A percentile compares a stretch with the other conserved stretches of the same genome.
phyloP scores from a whole-genome alignment of 2,888 invertebrate species.

The Idaea aversata region DNA sequence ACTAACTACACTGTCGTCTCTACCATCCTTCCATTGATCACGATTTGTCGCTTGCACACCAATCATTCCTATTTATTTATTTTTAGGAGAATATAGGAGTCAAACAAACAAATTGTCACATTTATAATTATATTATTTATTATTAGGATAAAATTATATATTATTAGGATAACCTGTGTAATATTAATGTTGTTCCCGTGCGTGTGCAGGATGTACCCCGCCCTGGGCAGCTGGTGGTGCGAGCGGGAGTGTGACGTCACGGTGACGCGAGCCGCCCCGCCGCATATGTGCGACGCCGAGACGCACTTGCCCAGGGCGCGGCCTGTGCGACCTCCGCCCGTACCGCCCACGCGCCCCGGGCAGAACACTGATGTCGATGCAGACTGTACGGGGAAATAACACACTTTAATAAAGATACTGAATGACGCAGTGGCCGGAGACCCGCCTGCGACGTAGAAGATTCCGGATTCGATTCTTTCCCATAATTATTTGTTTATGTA shows the following conservation, averaged over 20 bases:
- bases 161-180: slow-evolving; percentile 46
- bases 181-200: slow-evolving; percentile 57
- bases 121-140: too few species aligned
- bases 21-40: too few species aligned
- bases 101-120: too few species aligned
- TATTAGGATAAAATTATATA: too few species aligned
- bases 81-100: too few species aligned
- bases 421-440: not conserved
- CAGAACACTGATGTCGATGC: slow-evolving; percentile 38
- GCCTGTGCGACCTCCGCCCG: slow-evolving; percentile 10
- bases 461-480: not conserved
- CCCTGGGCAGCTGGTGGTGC: slow-evolving; percentile 45
- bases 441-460: not conserved
- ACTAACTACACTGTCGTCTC: too few species aligned
- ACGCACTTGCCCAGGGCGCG: slow-evolving; percentile 67
- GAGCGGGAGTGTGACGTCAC: slow-evolving; percentile 29
- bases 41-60: too few species aligned
- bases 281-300: slow-evolving; percentile 63
- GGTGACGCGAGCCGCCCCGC: slow-evolving; percentile 26
- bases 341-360: slow-evolving; percentile 10
- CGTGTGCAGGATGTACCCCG: slow-evolving; percentile 67
- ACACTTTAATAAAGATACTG: not conserved
- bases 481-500: too few species aligned
- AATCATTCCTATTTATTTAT: too few species aligned
- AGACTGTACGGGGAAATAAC: slow-evolving; percentile 37